Evolutionary conservation across 2,888 invertebrate species (phyloP), one percentile per base, ranked within the genome.

Genomic region (Ormia ochracea): DNA sequence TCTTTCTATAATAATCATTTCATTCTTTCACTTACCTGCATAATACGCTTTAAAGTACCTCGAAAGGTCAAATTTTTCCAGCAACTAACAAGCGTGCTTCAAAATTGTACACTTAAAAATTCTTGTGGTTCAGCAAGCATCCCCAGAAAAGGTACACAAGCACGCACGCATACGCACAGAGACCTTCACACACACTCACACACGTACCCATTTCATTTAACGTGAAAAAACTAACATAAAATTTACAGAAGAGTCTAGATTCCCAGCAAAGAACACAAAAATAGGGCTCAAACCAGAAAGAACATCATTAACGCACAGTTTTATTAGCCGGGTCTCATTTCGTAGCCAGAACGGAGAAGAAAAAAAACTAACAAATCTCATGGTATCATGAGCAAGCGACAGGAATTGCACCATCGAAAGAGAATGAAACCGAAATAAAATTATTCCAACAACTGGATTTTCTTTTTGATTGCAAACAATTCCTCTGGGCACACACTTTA

Each of bases 281-380:
- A 28, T 33, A 38, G 76, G 72, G 54, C 54, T 59, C 78, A 83
- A 83, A 82, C 85, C 83, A 83, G 33, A 43, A 66, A 83, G 85
- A 90, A 89, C 89, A 90, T 90, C 90, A 90, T 90, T 90, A 90
- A 90, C 88, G 87, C 86, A 86, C 88, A 90, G 90, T 90, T 90
- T 90, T 90, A 90, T 90, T 89, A 88, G 87, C 88, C 86, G 88
- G 84, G 84, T 85, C 84, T 82, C 85, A 86, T 85, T 82, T 79
- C 75, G 77, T 74, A 75, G 31, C 63, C 65, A 74, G 43, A 56
- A 59, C n/a, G 12, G 41, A 19, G 33, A 45, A 10, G 33, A 26
- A 38, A 19, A 17, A n/a, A 41, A 52, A 52, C 23, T 12, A 28
- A 65, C 19, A 50, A 76, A 78, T 59, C 73, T 75, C 81, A 69